phyloP scores from a whole-genome alignment of 2,113 vertebrate species.

The Ptyas mucosa region DNA sequence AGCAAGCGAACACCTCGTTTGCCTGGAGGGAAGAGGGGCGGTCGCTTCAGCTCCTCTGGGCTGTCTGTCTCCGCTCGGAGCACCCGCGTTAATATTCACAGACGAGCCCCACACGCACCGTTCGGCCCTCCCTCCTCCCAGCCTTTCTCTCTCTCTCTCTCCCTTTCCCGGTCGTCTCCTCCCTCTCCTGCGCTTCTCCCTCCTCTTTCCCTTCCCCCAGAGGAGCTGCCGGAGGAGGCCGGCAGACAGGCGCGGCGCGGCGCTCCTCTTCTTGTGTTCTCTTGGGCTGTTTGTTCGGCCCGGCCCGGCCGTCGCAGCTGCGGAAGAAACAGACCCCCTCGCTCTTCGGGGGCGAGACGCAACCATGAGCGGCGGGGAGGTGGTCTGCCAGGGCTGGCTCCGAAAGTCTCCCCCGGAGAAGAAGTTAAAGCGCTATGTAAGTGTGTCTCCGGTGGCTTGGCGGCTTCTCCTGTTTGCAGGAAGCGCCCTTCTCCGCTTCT shows the following conservation, averaged over 20 bases:
- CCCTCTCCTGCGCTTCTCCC: not conserved
- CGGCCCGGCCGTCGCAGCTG: slow-evolving; percentile 24
- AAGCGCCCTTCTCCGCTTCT: not conserved
- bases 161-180: slow-evolving; percentile 27
- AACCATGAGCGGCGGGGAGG: slow-evolving; percentile 91
- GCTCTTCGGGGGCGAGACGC: slow-evolving; percentile 23
- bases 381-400: slow-evolving; percentile 92
- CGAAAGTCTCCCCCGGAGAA: slow-evolving; percentile 97
- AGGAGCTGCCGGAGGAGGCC: slow-evolving; percentile 29
- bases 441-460: slow-evolving; percentile 71
- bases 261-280: slow-evolving; percentile 10
- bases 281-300: slow-evolving; percentile 1
- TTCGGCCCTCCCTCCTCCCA: not conserved
- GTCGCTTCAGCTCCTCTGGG: not conserved
- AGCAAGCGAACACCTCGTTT: not conserved
- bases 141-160: not conserved
- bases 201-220: slow-evolving; percentile 28
- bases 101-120: not conserved
- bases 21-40: not conserved
- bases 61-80: not conserved
- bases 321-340: not conserved
- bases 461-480: not conserved
- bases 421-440: slow-evolving; percentile 99
- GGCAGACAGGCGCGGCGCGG: slow-evolving; percentile 28
- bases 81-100: not conserved